Base-by-base conservation (phyloP, 1,140 invertebrate genomes). In the Triops longicaudatus region DNA sequence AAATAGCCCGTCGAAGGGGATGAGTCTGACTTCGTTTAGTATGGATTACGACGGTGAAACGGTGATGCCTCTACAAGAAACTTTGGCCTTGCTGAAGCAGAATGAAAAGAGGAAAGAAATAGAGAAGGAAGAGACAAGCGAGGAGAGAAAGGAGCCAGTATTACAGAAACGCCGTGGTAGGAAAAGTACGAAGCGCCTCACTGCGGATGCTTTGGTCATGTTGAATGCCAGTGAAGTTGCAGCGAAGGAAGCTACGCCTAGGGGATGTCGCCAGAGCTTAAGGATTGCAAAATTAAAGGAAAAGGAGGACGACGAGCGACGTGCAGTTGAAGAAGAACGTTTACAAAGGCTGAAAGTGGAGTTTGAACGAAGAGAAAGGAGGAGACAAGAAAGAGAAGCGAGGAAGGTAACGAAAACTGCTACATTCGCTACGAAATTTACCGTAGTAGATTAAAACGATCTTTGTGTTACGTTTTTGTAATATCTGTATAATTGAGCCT, bases 281-380 rank as follows among this genome's bases (percentile, higher is more conserved):
- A 85, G 93, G 74, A 93, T 95, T 80, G 93, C 93, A 0, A 92
- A 94, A 81, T 87, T 93, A 78, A 93, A 94, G 80, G 93, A 94
- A 73, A 92, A 91, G 78, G 92, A 94, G 81, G 91, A 85, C 76
- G 80, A 82, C 72, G 91, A 94, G 75, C 82, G 90, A 10, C 86
- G 91, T 72, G 88, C 90, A 79, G 82, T 90, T 28, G 91, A 93
- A 80, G 82, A 81, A 75, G 78, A 83, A 74, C 77, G 81, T 5
- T 77, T 84, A 26, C 77, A 80, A 42, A 77, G 80, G 74, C 80
- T 81, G 10, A 81, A 83, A 37, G 79, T 83, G 26, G 91, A 93
- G 81, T 88, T 90, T 3, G 87, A 88, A 0, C 82, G 91, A 72
- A 83, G 86, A 6, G 87, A 88, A 26, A 82, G 80, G 22, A 80